Evolutionary conservation across 2,888 invertebrate species (phyloP).

Genomic region (Brassicogethes aeneus): DNA sequence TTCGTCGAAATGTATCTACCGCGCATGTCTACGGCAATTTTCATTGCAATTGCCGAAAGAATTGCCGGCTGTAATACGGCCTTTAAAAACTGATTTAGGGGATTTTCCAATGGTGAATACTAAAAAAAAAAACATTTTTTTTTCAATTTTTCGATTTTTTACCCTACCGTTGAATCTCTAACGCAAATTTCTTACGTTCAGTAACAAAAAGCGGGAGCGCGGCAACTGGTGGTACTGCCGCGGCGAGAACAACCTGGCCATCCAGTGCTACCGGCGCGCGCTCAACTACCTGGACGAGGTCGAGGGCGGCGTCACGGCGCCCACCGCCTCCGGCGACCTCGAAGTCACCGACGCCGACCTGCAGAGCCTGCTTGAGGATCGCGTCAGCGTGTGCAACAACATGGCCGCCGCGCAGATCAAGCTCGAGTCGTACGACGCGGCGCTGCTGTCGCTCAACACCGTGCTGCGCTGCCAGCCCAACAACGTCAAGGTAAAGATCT

Average conservation of each 20-base stretch:
- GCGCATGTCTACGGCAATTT: too few relatives aligned
- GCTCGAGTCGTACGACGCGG: slow-evolving; percentile 76
- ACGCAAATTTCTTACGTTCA: too few relatives aligned
- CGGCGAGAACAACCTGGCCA: slow-evolving; percentile 69
- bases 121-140: too few relatives aligned
- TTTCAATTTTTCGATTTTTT: too few relatives aligned
- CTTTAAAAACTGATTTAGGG: too few relatives aligned
- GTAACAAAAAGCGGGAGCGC: slow-evolving; percentile 67
- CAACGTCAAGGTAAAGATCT: too few relatives aligned
- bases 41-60: too few relatives aligned
- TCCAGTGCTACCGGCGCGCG: slow-evolving; percentile 80
- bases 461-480: slow-evolving; percentile 77
- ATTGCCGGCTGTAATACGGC: too few relatives aligned
- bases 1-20: too few relatives aligned
- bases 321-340: slow-evolving; percentile 45
- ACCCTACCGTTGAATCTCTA: too few relatives aligned
- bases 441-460: slow-evolving; percentile 71
- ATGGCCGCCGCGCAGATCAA: slow-evolving; percentile 89
- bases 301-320: slow-evolving; percentile 54
- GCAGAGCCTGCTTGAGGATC: slow-evolving; percentile 63
- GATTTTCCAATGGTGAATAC: too few relatives aligned
- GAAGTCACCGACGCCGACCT: slow-evolving; percentile 48
- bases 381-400: slow-evolving; percentile 82
- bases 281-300: slow-evolving; percentile 71
- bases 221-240: slow-evolving; percentile 89